A percentile compares a stretch with the other conserved stretches of the same genome.
Conservation (phyloP, 2,888 invertebrate genomes). For the Perithous albicinctus region DNA sequence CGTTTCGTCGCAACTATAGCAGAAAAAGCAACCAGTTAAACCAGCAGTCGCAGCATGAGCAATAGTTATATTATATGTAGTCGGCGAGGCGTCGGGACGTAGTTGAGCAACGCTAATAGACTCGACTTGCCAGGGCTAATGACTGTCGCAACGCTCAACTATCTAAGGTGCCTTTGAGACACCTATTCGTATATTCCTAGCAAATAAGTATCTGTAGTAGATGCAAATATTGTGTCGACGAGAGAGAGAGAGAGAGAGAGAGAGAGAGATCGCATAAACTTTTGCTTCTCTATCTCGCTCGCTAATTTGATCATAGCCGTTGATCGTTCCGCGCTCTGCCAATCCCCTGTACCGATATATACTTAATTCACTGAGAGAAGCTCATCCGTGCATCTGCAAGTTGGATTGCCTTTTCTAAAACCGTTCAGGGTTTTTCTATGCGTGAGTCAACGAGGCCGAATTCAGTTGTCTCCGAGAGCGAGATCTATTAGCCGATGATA, state of each 20-base stretch:
- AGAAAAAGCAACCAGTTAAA: too few relatives aligned
- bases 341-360: slow-evolving; percentile 57
- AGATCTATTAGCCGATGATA: background rate
- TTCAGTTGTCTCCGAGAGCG: slow-evolving; percentile 32
- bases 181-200: slow-evolving; percentile 62
- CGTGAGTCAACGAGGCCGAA: slow-evolving; percentile 53
- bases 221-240: background rate
- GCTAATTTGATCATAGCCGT: slow-evolving; percentile 66
- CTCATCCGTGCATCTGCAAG: slow-evolving; percentile 10
- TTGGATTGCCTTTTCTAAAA: slow-evolving; percentile 59
- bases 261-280: background rate
- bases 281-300: slow-evolving; percentile 55
- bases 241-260: too few relatives aligned
- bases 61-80: slow-evolving; percentile 27
- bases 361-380: slow-evolving; percentile 12
- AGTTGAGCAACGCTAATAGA: slow-evolving; percentile 75
- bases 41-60: slow-evolving; percentile 24
- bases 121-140: slow-evolving; percentile 75
- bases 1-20: slow-evolving; percentile 20
- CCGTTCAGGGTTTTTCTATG: slow-evolving; percentile 56
- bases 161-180: slow-evolving; percentile 77
- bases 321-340: slow-evolving; percentile 67
- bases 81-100: slow-evolving; percentile 67
- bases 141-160: slow-evolving; percentile 74
- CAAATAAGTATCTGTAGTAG: slow-evolving; percentile 8